Base-by-base conservation (phyloP, 2,888 invertebrate species). In the Eristalis pertinax region DNA sequence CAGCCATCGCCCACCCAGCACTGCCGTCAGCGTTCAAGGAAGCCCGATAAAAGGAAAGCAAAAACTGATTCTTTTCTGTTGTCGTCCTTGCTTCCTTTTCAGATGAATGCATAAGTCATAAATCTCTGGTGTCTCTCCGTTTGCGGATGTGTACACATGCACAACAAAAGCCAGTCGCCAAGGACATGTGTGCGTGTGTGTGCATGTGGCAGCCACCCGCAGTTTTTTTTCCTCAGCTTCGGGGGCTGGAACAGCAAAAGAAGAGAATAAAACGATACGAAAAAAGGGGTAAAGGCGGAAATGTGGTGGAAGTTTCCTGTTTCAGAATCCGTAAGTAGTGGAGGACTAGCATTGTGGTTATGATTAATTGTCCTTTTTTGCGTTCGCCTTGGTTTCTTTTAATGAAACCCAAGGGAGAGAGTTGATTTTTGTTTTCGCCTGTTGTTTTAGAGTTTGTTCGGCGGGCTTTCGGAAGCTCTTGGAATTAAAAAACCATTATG, bases 31-130 rank as follows among this genome's bases (percentile, higher is more conserved):
- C 60, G 63, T 72, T 79, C 79, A 83, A 83, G 79, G 75, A 24
- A 79, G 60, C 62, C 50, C 50, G 65, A 26, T 24, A 65, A 67
- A 41, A 76, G 64, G 35, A 81, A 60, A n/a, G 50, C 41, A 32
- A 41, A 26, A 60, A 43, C 11, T 50, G 58, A 29, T 64, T 76
- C 68, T 77, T 77, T 78, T 74, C 74, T 65, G 11, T 69, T 63
- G 56, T 77, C 56, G 74, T 84, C 80, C 84, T 82, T 87, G 76
- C 76, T 87, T 87, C 84, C 79, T 84, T 80, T 84, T 58, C 79
- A 84, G 84, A 83, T 87, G 84, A 87, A 84, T 84, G 84, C 87
- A 76, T 76, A 80, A 87, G 84, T 87, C 87, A 87, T 87, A 87
- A 87, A 87, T 87, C 84, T 80, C 65, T 72, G 38, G 70, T 79